These are phyloP conservation scores for Centruroides sculpturatus DNA, from an alignment of 1,140 invertebrate genomes.

Conservation along the genomic window DNA sequence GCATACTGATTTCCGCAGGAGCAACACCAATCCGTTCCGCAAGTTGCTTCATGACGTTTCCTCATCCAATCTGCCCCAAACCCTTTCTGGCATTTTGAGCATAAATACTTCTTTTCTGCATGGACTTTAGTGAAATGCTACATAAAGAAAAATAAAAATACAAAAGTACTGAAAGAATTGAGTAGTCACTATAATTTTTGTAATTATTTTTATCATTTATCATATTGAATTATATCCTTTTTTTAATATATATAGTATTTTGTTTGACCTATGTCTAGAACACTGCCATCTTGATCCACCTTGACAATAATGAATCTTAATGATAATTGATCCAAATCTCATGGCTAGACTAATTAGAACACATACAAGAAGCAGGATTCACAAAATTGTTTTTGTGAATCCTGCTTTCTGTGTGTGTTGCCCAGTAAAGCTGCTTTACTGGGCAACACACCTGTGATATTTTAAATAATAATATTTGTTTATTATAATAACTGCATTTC, in stretches of 20 bases:
- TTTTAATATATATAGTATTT: not conserved
- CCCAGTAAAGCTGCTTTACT: no score
- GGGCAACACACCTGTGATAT: no score
- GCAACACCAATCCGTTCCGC: conserved; percentile 13
- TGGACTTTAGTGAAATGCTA: conserved; percentile 17
- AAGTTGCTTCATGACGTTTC: conserved; percentile 11
- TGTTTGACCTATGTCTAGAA: no score
- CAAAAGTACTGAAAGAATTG: not conserved
- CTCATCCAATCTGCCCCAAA: conserved; percentile 10
- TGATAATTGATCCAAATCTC: no score
- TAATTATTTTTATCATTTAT: not conserved
- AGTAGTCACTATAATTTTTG: not conserved
- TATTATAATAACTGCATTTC: no score
- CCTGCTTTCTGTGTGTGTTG: no score
- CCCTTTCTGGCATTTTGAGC: conserved; percentile 10
- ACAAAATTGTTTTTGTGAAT: no score
- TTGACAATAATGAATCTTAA: no score
- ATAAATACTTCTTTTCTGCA: conserved; percentile 14
- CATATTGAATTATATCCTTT: not conserved
- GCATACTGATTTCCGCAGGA: conserved; percentile 12
- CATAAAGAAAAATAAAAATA: not conserved
- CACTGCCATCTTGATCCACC: no score
- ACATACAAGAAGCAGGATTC: no score
- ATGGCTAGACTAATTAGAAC: no score
- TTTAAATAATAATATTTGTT: no score